Percentiles rank a stretch among this genome's conserved stretches.
Conservation (phyloP, 2,113 vertebrate genomes). For the Etia nguti region DNA sequence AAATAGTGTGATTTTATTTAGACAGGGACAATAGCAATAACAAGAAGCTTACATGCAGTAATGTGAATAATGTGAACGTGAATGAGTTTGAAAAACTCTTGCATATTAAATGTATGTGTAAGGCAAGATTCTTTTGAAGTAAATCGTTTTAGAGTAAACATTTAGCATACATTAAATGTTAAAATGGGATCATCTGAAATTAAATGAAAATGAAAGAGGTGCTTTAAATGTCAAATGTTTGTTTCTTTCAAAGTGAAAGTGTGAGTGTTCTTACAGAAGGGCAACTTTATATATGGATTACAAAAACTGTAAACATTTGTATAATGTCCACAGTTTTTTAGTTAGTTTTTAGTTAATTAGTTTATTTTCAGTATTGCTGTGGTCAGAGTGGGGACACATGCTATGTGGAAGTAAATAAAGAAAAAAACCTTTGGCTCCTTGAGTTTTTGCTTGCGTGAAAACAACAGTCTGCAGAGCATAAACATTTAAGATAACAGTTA, state of each 20-base stretch:
- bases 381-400: neutral
- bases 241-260: conserved; percentile 69
- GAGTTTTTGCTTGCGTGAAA: neutral
- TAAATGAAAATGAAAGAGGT: neutral
- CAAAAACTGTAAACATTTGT: neutral
- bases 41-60: neutral
- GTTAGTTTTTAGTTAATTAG: neutral
- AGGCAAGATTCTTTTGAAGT: neutral
- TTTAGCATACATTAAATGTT: neutral
- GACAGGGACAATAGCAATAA: no score
- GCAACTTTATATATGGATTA: neutral
- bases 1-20: neutral
- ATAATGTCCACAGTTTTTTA: neutral
- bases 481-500: neutral
- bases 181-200: neutral
- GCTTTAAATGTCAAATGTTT: neutral
- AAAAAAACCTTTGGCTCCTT: neutral
- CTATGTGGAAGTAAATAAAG: neutral
- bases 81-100: neutral
- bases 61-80: neutral
- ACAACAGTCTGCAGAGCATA: neutral
- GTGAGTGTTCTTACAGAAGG: conserved; percentile 64
- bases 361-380: neutral
- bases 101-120: neutral
- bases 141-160: neutral